Percentiles rank a stretch among this genome's conserved stretches.
These are phyloP conservation scores for Parnassius mnemosyne DNA, from an alignment of 2,888 invertebrate genomes.

Conservation along the genomic window DNA sequence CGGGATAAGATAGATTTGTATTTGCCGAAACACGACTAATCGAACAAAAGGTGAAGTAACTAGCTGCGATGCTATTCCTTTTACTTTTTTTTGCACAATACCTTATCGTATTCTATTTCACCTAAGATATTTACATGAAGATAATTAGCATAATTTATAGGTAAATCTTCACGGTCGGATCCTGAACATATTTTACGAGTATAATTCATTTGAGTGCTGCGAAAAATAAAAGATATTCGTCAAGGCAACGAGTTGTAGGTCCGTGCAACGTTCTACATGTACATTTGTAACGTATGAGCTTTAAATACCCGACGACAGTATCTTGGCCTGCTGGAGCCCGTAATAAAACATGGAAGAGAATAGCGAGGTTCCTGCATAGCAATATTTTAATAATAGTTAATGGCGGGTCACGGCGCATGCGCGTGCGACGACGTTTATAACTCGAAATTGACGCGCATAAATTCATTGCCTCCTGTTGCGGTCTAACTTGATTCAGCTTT, in stretches of 20 bases:
- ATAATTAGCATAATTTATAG: slow-evolving; percentile 62
- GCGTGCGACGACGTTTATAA: slow-evolving; percentile 73
- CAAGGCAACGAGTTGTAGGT: slow-evolving; percentile 48
- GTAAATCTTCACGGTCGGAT: slow-evolving; percentile 52
- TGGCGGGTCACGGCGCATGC: slow-evolving; percentile 70
- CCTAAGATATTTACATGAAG: slow-evolving; percentile 17
- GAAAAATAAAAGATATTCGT: slow-evolving; percentile 57
- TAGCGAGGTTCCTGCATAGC: slow-evolving; percentile 70
- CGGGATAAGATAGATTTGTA: slow-evolving; percentile 12
- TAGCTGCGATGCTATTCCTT: slow-evolving; percentile 9
- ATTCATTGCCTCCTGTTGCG: slow-evolving; percentile 46
- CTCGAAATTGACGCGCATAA: slow-evolving; percentile 71
- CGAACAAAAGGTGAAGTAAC: slow-evolving; percentile 11
- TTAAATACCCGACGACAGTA: slow-evolving; percentile 76
- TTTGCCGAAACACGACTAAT: slow-evolving; percentile 16
- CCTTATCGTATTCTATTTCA: slow-evolving; percentile 26
- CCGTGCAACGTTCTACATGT: slow-evolving; percentile 61
- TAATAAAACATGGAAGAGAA: slow-evolving; percentile 77
- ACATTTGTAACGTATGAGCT: slow-evolving; percentile 71
- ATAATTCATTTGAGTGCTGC: slow-evolving; percentile 66
- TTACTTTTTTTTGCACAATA: slow-evolving; percentile 10
- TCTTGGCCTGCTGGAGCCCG: slow-evolving; percentile 58
- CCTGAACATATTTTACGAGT: slow-evolving; percentile 65
- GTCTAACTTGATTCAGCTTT: not conserved
- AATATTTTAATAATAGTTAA: slow-evolving; percentile 80